phyloP scores from a whole-genome alignment of 2,113 vertebrate genomes.

The Sylvilagus bachmani region DNA sequence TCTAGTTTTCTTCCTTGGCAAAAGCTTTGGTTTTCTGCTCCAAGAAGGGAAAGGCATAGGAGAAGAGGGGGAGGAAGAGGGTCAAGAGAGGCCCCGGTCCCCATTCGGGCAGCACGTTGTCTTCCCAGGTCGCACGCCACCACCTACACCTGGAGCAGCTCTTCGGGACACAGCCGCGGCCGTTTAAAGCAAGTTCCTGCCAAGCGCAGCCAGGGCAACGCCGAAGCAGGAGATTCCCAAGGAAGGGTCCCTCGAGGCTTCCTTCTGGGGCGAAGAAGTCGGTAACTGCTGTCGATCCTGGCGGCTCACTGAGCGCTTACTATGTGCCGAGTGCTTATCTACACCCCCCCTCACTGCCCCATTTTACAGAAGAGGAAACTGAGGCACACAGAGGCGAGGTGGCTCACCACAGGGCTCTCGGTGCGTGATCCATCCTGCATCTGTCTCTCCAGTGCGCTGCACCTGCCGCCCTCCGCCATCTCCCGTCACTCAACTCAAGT shows the following conservation, averaged over 20 bases:
- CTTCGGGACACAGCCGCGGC: background rate
- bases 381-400: background rate
- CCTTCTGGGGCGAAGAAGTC: background rate
- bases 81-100: conserved; percentile 17
- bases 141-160: background rate
- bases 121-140: conserved; percentile 19
- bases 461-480: background rate
- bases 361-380: background rate
- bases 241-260: background rate
- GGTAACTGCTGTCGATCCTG: no score
- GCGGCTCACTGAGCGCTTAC: background rate
- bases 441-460: background rate
- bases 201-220: background rate
- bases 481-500: background rate
- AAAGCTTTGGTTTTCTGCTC: conserved; percentile 64
- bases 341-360: no score
- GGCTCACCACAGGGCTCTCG: background rate
- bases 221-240: background rate
- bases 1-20: conserved; percentile 71
- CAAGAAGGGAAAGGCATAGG: conserved; percentile 65
- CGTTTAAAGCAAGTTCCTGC: background rate
- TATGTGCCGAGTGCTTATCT: background rate
- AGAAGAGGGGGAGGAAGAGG: background rate
- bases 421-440: background rate
- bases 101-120: background rate